Evolutionary conservation across 1,140 invertebrate genomes (phyloP).

Genomic region (Antheraea pernyi): DNA sequence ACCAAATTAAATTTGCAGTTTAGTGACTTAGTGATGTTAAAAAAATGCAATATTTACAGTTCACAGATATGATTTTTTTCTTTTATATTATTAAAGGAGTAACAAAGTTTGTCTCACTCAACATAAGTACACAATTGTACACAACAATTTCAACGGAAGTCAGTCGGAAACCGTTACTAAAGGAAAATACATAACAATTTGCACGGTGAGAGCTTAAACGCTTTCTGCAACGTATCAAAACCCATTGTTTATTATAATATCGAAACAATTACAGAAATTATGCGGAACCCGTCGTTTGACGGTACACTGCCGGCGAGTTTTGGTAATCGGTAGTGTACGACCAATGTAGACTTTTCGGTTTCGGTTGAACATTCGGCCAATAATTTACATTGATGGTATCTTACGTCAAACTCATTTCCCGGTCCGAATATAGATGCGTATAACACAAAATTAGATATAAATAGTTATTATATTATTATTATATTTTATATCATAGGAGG

Average conservation of each 20-base stretch:
- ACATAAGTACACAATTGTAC: too few relatives aligned
- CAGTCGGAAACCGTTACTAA: constrained; percentile 40
- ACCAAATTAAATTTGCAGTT: too few relatives aligned
- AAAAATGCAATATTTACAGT: too few relatives aligned
- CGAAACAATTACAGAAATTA: constrained; percentile 12
- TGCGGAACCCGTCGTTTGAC: constrained; percentile 9
- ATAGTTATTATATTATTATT: too few relatives aligned
- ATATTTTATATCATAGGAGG: too few relatives aligned
- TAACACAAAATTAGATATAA: too few relatives aligned
- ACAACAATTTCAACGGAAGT: background rate
- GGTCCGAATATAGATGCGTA: too few relatives aligned
- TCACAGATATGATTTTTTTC: too few relatives aligned
- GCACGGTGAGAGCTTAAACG: constrained; percentile 38
- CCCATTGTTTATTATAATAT: constrained; percentile 27
- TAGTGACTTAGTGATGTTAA: too few relatives aligned
- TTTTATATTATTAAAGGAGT: too few relatives aligned
- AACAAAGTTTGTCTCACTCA: too few relatives aligned
- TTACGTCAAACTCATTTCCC: too few relatives aligned
- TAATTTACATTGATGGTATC: background rate
- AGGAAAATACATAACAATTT: constrained; percentile 47
- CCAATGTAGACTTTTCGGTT: background rate
- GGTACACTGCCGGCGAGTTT: constrained; percentile 6
- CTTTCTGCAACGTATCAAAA: constrained; percentile 35
- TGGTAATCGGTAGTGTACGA: background rate
- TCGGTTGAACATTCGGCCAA: background rate